These are phyloP conservation scores for Latrodectus hesperus DNA, from an alignment of 2,888 invertebrate genomes.

Conservation along the genomic window DNA sequence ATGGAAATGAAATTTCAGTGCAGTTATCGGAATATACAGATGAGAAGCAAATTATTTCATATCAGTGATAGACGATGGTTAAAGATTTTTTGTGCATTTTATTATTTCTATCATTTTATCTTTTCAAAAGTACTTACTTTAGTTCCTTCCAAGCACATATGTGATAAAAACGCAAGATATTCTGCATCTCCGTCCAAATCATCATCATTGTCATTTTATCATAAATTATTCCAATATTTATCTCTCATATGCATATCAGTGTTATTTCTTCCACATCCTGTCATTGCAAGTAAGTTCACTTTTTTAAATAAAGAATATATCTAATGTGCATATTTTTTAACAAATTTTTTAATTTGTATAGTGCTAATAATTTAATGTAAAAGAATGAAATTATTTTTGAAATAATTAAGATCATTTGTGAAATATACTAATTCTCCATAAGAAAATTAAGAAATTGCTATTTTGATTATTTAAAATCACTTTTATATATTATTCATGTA, in stretches of 20 bases:
- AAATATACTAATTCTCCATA: too few relatives aligned
- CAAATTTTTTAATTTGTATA: not conserved
- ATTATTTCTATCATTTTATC: not conserved
- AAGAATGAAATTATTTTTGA: too few relatives aligned
- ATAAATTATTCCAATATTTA: not conserved
- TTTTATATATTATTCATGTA: too few relatives aligned
- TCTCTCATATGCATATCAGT: constrained; percentile 10
- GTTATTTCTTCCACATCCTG: constrained; percentile 11
- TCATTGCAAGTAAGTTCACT: constrained; percentile 36
- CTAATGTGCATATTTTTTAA: not conserved
- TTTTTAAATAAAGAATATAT: not conserved
- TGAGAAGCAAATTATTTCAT: not conserved
- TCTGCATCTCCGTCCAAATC: constrained; percentile 41
- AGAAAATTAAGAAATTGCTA: too few relatives aligned
- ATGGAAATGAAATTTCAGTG: not conserved
- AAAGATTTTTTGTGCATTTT: constrained; percentile 33
- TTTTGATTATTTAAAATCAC: too few relatives aligned
- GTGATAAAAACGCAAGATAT: constrained; percentile 30
- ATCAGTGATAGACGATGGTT: constrained; percentile 36
- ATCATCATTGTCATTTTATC: constrained; percentile 1
- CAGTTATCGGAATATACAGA: constrained; percentile 6
- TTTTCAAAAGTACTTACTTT: not conserved
- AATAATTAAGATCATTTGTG: too few relatives aligned
- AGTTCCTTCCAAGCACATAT: constrained; percentile 55
- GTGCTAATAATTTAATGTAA: too few relatives aligned